Conservation (phyloP, 2,888 invertebrate genomes). For the Mechanitis mazaeus region DNA sequence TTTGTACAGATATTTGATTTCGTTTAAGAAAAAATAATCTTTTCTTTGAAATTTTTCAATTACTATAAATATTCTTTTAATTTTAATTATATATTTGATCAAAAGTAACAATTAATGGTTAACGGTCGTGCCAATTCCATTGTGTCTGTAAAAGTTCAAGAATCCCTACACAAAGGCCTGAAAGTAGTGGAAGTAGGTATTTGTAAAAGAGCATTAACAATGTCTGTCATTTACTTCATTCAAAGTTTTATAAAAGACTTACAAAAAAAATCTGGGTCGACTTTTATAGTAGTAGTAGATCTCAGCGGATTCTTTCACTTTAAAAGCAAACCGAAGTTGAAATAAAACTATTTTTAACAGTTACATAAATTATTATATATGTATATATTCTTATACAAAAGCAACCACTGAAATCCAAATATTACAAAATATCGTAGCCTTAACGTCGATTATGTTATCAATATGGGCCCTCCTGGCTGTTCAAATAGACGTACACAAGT, state of each 20-base stretch:
- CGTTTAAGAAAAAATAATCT: neutral
- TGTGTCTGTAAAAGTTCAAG: conserved; percentile 27
- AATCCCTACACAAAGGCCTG: conserved; percentile 25
- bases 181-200: conserved; percentile 26
- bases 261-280: conserved; percentile 23
- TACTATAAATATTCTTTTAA: conserved; percentile 8
- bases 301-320: conserved; percentile 7
- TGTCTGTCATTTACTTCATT: conserved; percentile 27
- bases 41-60: neutral
- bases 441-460: too few species aligned
- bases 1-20: neutral
- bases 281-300: conserved; percentile 16
- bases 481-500: too few species aligned
- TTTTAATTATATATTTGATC: conserved; percentile 15
- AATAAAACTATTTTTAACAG: too few species aligned
- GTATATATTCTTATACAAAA: too few species aligned
- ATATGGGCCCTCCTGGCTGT: too few species aligned
- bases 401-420: too few species aligned
- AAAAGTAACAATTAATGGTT: conserved; percentile 28
- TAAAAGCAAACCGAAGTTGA: neutral
- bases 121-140: conserved; percentile 27
- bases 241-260: conserved; percentile 19
- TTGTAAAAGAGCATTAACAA: conserved; percentile 29
- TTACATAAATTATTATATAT: too few species aligned
- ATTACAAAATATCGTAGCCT: too few species aligned